Conservation (phyloP, 37 sponge, comb jelly and placozoan species). For the Hexactinellida sp. region DNA sequence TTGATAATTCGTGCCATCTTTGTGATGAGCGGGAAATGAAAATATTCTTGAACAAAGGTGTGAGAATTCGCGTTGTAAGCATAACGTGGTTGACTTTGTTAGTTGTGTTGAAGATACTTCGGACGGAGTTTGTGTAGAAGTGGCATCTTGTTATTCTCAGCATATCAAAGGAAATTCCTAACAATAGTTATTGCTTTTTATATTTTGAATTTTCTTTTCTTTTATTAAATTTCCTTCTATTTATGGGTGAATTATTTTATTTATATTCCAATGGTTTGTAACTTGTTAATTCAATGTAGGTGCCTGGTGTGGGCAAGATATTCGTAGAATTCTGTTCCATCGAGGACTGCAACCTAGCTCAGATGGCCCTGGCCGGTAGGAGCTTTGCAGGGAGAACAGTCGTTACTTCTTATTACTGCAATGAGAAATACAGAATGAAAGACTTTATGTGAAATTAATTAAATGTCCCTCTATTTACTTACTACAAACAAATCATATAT, state of each 20-base stretch:
- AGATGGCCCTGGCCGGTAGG: constrained; percentile 77
- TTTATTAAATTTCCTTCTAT: background rate
- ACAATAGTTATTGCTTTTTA: no score
- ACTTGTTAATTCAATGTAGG: no score
- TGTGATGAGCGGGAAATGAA: background rate
- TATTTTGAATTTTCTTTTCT: no score
- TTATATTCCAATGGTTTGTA: no score
- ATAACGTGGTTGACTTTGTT: background rate
- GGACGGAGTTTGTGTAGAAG: background rate
- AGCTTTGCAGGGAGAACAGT: constrained; percentile 97
- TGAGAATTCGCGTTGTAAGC: background rate
- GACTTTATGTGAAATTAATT: constrained; percentile 39
- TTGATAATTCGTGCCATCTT: background rate
- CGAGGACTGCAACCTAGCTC: constrained; percentile 56
- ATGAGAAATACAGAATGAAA: constrained; percentile 50
- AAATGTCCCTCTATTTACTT: no score
- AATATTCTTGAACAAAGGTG: background rate
- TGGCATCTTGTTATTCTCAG: background rate
- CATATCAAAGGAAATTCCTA: background rate
- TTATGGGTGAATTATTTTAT: background rate
- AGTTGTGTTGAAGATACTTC: background rate
- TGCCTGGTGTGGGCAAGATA: constrained; percentile 39
- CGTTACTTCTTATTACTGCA: constrained; percentile 87
- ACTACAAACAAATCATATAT: no score
- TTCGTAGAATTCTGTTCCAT: constrained; percentile 67